Conservation (phyloP, 2,888 invertebrate genomes). For the Deroplatys truncata region DNA sequence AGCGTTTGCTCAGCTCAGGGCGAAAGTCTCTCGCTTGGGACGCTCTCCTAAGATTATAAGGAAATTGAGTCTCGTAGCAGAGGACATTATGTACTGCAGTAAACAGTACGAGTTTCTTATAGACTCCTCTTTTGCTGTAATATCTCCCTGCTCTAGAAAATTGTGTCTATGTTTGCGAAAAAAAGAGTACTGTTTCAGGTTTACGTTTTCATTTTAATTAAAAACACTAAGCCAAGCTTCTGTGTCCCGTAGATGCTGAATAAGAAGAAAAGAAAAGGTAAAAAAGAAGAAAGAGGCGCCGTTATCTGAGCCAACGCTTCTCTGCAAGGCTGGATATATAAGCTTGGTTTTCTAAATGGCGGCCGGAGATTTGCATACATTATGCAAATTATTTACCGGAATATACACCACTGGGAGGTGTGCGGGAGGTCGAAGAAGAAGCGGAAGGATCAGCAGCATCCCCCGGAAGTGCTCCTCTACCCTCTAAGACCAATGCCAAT, state of each 20-base stretch:
- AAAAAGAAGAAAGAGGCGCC: background rate
- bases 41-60: background rate
- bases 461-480: background rate
- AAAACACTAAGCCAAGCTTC: background rate
- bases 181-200: background rate
- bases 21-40: background rate
- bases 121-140: background rate
- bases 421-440: background rate
- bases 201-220: background rate
- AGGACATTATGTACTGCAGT: too few species aligned
- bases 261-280: background rate
- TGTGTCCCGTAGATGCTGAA: background rate
- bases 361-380: conserved; percentile 8
- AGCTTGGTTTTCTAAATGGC: conserved; percentile 3
- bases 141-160: background rate
- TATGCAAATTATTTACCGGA: conserved; percentile 13
- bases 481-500: background rate
- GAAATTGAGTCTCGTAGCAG: background rate
- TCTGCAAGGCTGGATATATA: background rate
- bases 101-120: background rate
- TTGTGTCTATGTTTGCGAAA: background rate
- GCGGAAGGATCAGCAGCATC: background rate
- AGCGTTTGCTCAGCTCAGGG: background rate
- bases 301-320: background rate
- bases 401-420: background rate